Percentiles rank a stretch among this genome's conserved stretches.
Evolutionary conservation across 2,888 invertebrate species (phyloP).

Genomic region (Acrocyrtus sp.): DNA sequence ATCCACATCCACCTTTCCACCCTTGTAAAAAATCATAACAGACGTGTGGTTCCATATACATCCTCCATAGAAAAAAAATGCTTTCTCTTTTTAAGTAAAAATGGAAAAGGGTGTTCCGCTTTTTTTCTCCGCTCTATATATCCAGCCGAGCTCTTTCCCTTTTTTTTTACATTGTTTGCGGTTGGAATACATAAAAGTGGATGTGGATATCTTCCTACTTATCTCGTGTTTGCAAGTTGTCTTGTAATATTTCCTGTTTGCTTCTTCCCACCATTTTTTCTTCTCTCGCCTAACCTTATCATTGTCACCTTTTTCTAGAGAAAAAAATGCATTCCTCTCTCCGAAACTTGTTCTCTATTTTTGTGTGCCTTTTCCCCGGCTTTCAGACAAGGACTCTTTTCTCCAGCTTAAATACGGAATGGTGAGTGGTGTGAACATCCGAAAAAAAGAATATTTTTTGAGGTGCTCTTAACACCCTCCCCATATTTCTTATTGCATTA

Average conservation of each 20-base stretch:
- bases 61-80: neutral
- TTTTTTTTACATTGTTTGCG: conserved; percentile 34
- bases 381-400: conserved; percentile 1
- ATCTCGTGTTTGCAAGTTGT: conserved; percentile 42
- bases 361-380: conserved; percentile 2
- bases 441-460: conserved; percentile 6
- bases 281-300: conserved; percentile 5
- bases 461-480: conserved; percentile 6
- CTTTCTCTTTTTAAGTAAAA: neutral
- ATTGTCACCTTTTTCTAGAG: neutral
- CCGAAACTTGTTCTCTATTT: neutral
- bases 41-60: no score
- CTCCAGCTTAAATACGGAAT: neutral
- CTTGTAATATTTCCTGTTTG: conserved; percentile 41
- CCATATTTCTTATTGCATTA: conserved; percentile 32
- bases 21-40: neutral
- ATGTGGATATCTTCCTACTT: conserved; percentile 28
- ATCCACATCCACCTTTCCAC: neutral
- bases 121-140: no score
- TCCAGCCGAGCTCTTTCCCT: neutral
- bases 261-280: conserved; percentile 6
- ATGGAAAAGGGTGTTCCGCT: no score
- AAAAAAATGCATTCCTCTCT: conserved; percentile 20
- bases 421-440: neutral
- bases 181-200: conserved; percentile 43